These are phyloP conservation scores for Pararge aegeria DNA, from an alignment of 1,140 invertebrate genomes.

Conservation along the genomic window DNA sequence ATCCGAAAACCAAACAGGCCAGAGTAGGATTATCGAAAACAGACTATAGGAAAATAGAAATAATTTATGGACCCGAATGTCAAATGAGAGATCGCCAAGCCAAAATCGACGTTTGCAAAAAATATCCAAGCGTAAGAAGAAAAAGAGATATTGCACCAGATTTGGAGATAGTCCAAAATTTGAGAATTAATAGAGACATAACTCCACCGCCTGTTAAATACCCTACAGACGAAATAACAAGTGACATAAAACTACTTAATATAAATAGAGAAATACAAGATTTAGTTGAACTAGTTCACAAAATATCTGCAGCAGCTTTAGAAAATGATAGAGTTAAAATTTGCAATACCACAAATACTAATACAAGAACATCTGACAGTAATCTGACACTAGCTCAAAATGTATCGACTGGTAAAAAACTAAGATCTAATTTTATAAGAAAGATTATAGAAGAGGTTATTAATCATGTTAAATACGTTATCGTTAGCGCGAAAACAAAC, in stretches of 20 bases:
- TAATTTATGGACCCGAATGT: conserved; percentile 62
- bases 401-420: neutral
- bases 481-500: conserved; percentile 39
- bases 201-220: conserved; percentile 44
- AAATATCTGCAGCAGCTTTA: conserved; percentile 42
- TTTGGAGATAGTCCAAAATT: conserved; percentile 30
- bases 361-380: conserved; percentile 2
- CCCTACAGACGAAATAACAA: conserved; percentile 16
- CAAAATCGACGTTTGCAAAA: conserved; percentile 60
- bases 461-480: conserved; percentile 36
- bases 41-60: conserved; percentile 58
- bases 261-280: conserved; percentile 44
- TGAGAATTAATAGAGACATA: conserved; percentile 58
- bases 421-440: conserved; percentile 31
- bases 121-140: conserved; percentile 48
- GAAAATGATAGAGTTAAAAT: conserved; percentile 44
- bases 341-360: conserved; percentile 41
- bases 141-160: conserved; percentile 39
- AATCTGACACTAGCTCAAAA: neutral
- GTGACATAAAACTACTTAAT: conserved; percentile 36
- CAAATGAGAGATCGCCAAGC: conserved; percentile 50
- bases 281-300: conserved; percentile 43
- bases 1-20: conserved; percentile 43
- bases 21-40: conserved; percentile 40
- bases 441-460: conserved; percentile 36